These are phyloP conservation scores for Oncorhynchus keta DNA, from an alignment of 2,113 vertebrate genomes.

Conservation along the genomic window DNA sequence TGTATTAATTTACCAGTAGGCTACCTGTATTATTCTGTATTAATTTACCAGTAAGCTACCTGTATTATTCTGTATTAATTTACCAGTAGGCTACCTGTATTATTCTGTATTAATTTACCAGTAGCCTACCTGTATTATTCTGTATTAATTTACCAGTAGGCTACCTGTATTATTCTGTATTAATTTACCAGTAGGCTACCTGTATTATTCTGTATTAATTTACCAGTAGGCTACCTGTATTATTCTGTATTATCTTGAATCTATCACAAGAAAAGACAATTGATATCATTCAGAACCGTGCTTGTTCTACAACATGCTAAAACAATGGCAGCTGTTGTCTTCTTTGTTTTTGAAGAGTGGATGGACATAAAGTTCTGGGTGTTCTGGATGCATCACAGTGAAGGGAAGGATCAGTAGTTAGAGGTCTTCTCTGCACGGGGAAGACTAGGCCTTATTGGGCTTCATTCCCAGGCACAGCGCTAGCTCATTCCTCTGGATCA, in stretches of 20 bases:
- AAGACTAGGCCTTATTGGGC: constrained; percentile 35
- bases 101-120: no score
- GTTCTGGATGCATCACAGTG: not conserved
- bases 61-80: no score
- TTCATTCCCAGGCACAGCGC: constrained; percentile 91
- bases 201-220: no score
- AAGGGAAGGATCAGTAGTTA: not conserved
- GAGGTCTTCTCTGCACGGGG: not conserved
- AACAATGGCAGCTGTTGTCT: not conserved
- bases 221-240: no score
- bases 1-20: no score
- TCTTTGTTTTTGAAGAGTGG: not conserved
- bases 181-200: no score
- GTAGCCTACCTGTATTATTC: no score
- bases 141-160: no score
- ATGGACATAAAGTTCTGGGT: not conserved
- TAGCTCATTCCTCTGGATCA: constrained; percentile 93
- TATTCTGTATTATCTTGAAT: not conserved
- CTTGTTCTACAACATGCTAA: not conserved
- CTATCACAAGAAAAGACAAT: not conserved
- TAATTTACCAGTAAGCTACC: no score
- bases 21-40: no score
- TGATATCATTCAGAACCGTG: not conserved
- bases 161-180: no score
- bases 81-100: no score